phyloP scores from a whole-genome alignment of 2,888 invertebrate species.

The Dendrolimus pini region DNA sequence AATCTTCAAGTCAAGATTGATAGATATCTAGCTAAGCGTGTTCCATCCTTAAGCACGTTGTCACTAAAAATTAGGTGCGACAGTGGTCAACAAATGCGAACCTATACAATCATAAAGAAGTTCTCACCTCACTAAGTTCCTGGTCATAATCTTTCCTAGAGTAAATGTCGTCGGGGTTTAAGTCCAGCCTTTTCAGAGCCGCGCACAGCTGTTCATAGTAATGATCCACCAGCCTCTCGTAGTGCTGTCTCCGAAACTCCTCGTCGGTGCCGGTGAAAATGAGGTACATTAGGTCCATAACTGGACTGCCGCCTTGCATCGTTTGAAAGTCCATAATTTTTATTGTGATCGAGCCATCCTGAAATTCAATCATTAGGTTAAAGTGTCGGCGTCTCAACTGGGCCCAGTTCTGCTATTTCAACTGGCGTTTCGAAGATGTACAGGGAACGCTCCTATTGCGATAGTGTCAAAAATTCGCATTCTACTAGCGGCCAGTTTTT shows the following conservation, averaged over 20 bases:
- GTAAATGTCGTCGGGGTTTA: constrained; percentile 21
- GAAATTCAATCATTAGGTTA: constrained; percentile 5
- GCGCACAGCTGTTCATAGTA: constrained; percentile 24
- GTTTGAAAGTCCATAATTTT: constrained; percentile 27
- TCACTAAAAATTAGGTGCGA: no score
- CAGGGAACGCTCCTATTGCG: no score
- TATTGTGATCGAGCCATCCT: constrained; percentile 23
- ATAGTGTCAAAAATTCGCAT: no score
- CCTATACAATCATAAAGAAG: no score
- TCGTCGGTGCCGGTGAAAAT: constrained; percentile 29
- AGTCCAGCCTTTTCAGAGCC: constrained; percentile 16
- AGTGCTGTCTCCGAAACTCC: constrained; percentile 22
- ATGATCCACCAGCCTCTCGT: constrained; percentile 19
- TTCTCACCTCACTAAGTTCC: constrained; percentile 14
- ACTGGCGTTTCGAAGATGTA: no score
- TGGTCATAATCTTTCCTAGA: constrained; percentile 22
- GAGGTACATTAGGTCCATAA: constrained; percentile 26
- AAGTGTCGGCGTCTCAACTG: no score
- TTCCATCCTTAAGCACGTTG: no score
- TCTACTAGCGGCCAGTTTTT: no score
- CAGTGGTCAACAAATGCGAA: no score
- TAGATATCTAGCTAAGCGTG: no score
- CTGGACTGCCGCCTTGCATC: constrained; percentile 14
- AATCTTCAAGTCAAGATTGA: no score
- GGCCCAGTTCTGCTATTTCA: no score